Evolutionary conservation across 1,140 invertebrate genomes (phyloP).

Genomic region (Lasaia peninsularis): DNA sequence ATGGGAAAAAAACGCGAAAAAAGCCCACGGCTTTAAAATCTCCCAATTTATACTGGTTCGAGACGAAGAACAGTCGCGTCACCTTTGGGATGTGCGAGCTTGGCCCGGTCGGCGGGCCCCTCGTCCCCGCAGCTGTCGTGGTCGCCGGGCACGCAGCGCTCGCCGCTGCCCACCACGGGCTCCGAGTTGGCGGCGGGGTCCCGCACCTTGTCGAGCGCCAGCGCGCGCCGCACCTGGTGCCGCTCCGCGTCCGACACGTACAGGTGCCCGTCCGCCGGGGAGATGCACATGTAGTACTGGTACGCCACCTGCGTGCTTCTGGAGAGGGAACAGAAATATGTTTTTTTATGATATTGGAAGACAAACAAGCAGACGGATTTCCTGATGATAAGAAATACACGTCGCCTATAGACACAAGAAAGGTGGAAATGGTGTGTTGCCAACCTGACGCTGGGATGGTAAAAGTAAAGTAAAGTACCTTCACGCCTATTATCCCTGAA

Average conservation of each 20-base stretch:
- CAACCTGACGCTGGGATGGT: too few relatives aligned
- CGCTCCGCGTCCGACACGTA: constrained; percentile 97
- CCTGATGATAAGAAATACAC: too few relatives aligned
- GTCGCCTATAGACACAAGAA: too few relatives aligned
- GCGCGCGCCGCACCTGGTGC: constrained; percentile 89
- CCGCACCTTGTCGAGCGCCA: constrained; percentile 86
- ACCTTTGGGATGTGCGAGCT: constrained; percentile 97
- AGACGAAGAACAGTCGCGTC: too few relatives aligned
- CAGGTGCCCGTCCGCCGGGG: constrained; percentile 94
- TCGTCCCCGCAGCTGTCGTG: constrained; percentile 94
- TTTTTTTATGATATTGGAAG: neutral
- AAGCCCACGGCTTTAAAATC: too few relatives aligned
- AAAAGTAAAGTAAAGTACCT: too few relatives aligned
- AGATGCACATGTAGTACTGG: constrained; percentile 96
- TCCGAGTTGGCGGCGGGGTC: constrained; percentile 92
- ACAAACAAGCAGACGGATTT: too few relatives aligned
- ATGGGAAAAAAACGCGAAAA: too few relatives aligned
- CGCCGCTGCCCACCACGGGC: constrained; percentile 95
- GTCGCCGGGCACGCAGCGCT: constrained; percentile 96
- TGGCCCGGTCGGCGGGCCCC: constrained; percentile 91
- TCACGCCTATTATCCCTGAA: too few relatives aligned
- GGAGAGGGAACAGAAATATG: constrained; percentile 36
- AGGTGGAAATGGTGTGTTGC: too few relatives aligned
- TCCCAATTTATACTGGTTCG: too few relatives aligned
- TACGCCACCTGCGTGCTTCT: constrained; percentile 95